Base-by-base conservation (phyloP, 2,888 invertebrate genomes). In the Galerucella pusilla region DNA sequence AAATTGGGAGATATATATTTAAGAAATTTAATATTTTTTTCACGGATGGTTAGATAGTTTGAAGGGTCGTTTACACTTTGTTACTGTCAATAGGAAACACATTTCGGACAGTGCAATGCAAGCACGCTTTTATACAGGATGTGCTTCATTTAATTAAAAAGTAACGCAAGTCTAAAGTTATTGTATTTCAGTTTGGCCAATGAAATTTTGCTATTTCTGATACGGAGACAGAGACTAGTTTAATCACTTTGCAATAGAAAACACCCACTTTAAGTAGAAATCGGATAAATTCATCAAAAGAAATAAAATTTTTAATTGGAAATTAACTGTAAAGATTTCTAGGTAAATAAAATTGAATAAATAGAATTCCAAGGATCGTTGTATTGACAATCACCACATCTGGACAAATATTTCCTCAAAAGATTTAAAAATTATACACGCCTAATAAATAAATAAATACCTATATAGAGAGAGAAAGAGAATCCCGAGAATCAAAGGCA, bases 21-120 rank as follows among this genome's bases (percentile, higher is more conserved):
- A 35, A 42, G 71, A 71, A 71, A 71, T 65, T 65, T 59, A 71
- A 71, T 71, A 71, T 71, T 65, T 65, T 71, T 14, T 42, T 42
- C 35, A 70, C 57, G 71, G 71, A 57, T 20, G 57, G 60, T 46
- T 61, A 16, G 25, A 52, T 25, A 45, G 7, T 28, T 64, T 49
- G 42, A 64, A 49, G 54, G 65, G 54, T 65, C 57, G 45, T 63
- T 63, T 71, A 71, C 71, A 71, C 64, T 71, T 71, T 16, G 71
- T 71, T 64, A 69, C 61, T 49, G 69, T 46, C 69, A 49, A 68
- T 60, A 60, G 68, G 60, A 68, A 68, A 68, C 68, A 68, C 59
- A 68, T 69, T 69, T 61, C 35, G 25, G n/a, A 69, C n/a, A 42
- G 46, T 65, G 65, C 12, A 65, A 65, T 35, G 10, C 25, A 65